These are phyloP conservation scores for Eulimnadia texana DNA, from an alignment of 1,140 invertebrate genomes.

Conservation along the genomic window DNA sequence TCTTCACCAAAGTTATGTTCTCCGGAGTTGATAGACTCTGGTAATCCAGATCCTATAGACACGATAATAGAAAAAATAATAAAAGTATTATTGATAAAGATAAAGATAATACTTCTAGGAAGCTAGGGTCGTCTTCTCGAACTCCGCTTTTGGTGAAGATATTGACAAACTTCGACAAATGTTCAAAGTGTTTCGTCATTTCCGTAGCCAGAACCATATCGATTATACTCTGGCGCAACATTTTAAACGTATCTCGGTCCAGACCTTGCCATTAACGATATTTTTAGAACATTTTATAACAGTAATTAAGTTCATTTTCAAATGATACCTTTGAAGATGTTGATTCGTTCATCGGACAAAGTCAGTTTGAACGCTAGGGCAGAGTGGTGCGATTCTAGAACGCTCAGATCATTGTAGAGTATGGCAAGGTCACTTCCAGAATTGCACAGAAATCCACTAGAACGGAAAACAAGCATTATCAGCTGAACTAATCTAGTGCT, in stretches of 20 bases:
- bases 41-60: slow-evolving; percentile 15
- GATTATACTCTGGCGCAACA: slow-evolving; percentile 61
- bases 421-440: slow-evolving; percentile 71
- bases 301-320: slow-evolving; percentile 17
- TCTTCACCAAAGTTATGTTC: slow-evolving; percentile 65
- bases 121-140: slow-evolving; percentile 25
- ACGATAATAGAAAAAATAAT: background rate
- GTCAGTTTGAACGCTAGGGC: slow-evolving; percentile 90
- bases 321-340: slow-evolving; percentile 80
- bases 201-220: slow-evolving; percentile 94
- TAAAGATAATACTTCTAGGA: slow-evolving; percentile 22
- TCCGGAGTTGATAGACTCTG: slow-evolving; percentile 40
- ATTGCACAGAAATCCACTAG: slow-evolving; percentile 75
- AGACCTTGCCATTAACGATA: too few relatives aligned
- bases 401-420: slow-evolving; percentile 83
- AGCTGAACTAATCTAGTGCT: background rate
- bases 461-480: slow-evolving; percentile 1
- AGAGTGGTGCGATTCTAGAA: slow-evolving; percentile 92
- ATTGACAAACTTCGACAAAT: slow-evolving; percentile 85
- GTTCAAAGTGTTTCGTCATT: slow-evolving; percentile 94
- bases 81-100: background rate
- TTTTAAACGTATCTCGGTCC: slow-evolving; percentile 69
- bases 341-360: slow-evolving; percentile 69
- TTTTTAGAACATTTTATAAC: slow-evolving; percentile 13
- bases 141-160: slow-evolving; percentile 43